A percentile compares a stretch with the other conserved stretches of the same genome.
Conservation (phyloP, 2,888 invertebrate species). For the Sarcophaga caerulescens region DNA sequence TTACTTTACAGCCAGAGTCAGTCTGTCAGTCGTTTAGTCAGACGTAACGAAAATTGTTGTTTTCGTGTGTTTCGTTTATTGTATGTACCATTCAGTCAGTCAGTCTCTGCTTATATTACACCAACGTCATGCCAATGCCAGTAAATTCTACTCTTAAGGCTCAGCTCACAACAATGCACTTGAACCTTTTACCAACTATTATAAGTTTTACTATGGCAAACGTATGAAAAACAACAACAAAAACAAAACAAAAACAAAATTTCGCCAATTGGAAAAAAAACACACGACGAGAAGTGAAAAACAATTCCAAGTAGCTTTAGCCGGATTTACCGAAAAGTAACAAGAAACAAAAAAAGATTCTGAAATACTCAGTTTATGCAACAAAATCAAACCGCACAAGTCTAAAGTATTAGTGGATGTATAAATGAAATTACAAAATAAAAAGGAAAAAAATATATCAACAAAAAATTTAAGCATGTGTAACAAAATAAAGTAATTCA, state of each 20-base stretch:
- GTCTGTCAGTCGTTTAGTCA: background rate
- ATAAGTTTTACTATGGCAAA: constrained; percentile 35
- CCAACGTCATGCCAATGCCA: constrained; percentile 31
- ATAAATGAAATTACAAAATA: background rate
- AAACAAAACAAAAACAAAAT: background rate
- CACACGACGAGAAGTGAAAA: constrained; percentile 39
- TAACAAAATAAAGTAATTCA: constrained; percentile 15
- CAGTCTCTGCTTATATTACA: constrained; percentile 47
- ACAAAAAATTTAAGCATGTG: background rate
- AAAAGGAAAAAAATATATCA: background rate
- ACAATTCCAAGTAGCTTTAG: constrained; percentile 60
- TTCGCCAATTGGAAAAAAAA: background rate
- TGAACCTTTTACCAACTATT: constrained; percentile 56
- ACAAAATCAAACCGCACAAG: constrained; percentile 62
- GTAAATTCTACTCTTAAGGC: constrained; percentile 43
- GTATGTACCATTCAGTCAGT: background rate
- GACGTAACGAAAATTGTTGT: background rate
- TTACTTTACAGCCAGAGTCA: background rate
- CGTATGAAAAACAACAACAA: constrained; percentile 16
- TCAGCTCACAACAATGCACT: constrained; percentile 48
- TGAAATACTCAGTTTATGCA: constrained; percentile 51
- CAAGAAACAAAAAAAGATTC: background rate
- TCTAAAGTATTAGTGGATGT: constrained; percentile 54
- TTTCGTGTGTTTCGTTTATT: background rate
- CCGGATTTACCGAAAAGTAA: constrained; percentile 46